phyloP scores from a whole-genome alignment of 2,113 vertebrate genomes.

The Steatornis caripensis region DNA sequence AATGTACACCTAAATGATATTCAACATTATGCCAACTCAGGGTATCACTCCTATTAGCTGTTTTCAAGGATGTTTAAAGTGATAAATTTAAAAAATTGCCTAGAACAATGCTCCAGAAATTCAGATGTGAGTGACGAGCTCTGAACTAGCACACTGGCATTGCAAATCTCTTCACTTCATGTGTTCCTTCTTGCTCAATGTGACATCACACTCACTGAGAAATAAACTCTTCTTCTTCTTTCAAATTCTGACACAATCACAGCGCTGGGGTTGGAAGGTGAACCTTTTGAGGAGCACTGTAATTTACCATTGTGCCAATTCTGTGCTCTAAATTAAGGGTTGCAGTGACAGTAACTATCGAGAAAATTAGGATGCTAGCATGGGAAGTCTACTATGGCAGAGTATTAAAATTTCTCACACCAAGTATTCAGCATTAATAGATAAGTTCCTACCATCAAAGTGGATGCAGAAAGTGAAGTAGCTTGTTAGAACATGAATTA shows the following conservation, averaged over 20 bases:
- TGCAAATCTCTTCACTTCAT: constrained; percentile 50
- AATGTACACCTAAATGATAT: neutral
- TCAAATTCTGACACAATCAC: constrained; percentile 20
- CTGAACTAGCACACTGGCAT: constrained; percentile 28
- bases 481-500: neutral
- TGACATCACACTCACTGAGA: constrained; percentile 39
- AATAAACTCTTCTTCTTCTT: constrained; percentile 29
- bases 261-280: neutral
- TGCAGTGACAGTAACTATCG: constrained; percentile 40
- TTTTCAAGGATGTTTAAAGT: constrained; percentile 17
- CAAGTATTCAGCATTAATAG: constrained; percentile 3
- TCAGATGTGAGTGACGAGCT: neutral
- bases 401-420: constrained; percentile 37
- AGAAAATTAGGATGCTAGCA: constrained; percentile 37
- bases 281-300: neutral
- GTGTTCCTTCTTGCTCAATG: neutral
- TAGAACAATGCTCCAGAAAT: neutral
- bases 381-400: neutral
- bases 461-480: neutral
- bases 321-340: constrained; percentile 58
- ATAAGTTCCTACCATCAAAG: constrained; percentile 42
- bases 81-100: constrained; percentile 3
- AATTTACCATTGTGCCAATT: constrained; percentile 41
- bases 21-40: neutral
- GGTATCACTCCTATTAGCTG: neutral